Evolutionary conservation across 2,797 vertebrate genomes (phyloP), one percentile per base, ranked within the genome.

Genomic region (Gila robusta): DNA sequence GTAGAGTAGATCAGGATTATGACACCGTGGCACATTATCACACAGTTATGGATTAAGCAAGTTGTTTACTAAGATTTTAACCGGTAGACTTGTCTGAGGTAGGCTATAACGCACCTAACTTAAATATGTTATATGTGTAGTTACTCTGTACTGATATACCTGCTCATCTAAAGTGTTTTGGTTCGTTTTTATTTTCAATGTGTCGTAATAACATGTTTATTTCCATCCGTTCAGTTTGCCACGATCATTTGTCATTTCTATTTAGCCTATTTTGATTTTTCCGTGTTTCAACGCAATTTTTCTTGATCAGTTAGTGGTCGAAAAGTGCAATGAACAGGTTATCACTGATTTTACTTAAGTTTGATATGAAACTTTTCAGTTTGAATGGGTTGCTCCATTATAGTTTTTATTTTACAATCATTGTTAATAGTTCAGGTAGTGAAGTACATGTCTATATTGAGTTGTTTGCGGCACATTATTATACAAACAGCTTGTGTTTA

Each of bases 1-100:
- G 62, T 56, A 26, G 52, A 79, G 39, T 35, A 76, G 73, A 76
- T 82, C 80, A 12, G 69, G 71, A 64, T 83, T 80, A 74, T 83
- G 83, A 70, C 54, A 69, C 74, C 39, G 66, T 76, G 64, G 37
- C 49, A 64, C 41, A 77, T 69, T 69, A 67, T 69, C 62, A 54
- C 70, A 32, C 5, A 73, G 76, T 69, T n/a, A 35, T 83, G 71
- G 28, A 76, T 76, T 76, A 83, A 76, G 28, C 71, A 73, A 59
- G 6, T 76, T 83, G 41, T 67, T 77, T 84, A 56, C 73, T 14
- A 84, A 67, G 23, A 77, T 41, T 54, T 66, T 32, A 41, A 56
- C 47, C 32, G 19, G 17, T 35, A 26, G 19, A 47, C 35, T 84
- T 78, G 67, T 28, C 23, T 39, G 28, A 72, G 35, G 80, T 71